Base-by-base conservation (phyloP, 2,888 invertebrate genomes). In the Thera britannica region DNA sequence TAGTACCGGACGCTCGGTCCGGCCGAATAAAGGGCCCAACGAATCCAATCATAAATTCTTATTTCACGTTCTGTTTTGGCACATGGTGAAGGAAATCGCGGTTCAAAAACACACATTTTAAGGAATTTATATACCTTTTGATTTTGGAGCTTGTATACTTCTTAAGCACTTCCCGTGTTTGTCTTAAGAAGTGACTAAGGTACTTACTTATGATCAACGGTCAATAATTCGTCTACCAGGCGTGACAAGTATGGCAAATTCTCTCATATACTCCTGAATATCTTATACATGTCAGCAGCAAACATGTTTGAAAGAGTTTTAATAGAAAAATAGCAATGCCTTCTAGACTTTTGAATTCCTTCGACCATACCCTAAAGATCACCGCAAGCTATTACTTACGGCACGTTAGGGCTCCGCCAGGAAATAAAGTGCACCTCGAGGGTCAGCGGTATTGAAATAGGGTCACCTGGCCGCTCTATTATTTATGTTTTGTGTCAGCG, bases 31-130 rank as follows among this genome's bases (percentile, higher is more conserved):
- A 74, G 70, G 72, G 70, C 71, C 72, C 64, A 70, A 58, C 65
- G 70, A 72, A 75, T 75, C 75, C 75, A 74, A 75, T 73, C 72
- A 74, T 75, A 75, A 72, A 75, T 75, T 75, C 71, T 74, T 72
- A 74, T 74, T 73, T 70, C 65, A 69, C 70, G 67, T 66, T 72
- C 68, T 51, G 52, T 38, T 36, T 44, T 68, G 75, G 75, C 66
- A 34, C 60, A 67, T 35, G 56, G 9, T 41, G 49, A 23, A 68
- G 51, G 67, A 61, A 12, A 44, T 48, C 7, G 75, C 73, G 73
- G 57, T 62, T 49, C 49, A 12, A 3, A 49, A 49, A 12, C 46
- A 3, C 4, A 41, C 7, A 41, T 4, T 41, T 41, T 6, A 4
- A 41, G 5, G 6, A 41, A 41, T 7, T 4, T 41, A 7, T 7